Percentiles rank a stretch among this genome's conserved stretches.
Conservation (phyloP, 2,113 vertebrate genomes). For the Brienomyrus longianalis region DNA sequence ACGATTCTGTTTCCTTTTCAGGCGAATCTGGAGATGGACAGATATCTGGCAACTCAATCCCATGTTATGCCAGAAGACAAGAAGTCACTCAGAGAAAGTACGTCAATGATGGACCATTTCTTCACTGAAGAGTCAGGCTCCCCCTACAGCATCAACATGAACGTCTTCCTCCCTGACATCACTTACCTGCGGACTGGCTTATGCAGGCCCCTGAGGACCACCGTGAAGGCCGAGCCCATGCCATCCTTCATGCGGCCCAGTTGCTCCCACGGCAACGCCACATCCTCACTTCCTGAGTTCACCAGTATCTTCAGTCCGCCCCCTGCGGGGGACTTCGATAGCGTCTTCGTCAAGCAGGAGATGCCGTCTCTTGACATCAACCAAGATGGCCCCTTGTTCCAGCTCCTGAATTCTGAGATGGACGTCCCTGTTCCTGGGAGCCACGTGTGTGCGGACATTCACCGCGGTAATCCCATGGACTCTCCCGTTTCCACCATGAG, state of each 20-base stretch:
- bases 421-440: conserved; percentile 68
- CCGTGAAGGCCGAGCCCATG: conserved; percentile 74
- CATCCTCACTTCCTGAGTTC: conserved; percentile 72
- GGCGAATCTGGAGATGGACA: conserved; percentile 92
- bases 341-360: conserved; percentile 88
- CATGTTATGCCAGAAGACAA: conserved; percentile 68
- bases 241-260: conserved; percentile 71
- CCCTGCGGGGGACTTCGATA: conserved; percentile 60
- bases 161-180: conserved; percentile 82
- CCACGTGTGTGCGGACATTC: conserved; percentile 70
- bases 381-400: conserved; percentile 83
- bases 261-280: conserved; percentile 59
- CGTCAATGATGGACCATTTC: conserved; percentile 79
- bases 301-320: conserved; percentile 75
- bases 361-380: conserved; percentile 72
- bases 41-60: conserved; percentile 71
- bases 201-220: conserved; percentile 74
- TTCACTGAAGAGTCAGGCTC: conserved; percentile 76
- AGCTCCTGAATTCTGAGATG: conserved; percentile 85
- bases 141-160: conserved; percentile 94
- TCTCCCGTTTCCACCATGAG: conserved; percentile 67
- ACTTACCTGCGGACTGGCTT: conserved; percentile 81
- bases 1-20: conserved; percentile 46
- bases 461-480: conserved; percentile 60
- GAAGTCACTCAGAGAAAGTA: conserved; percentile 74